Percentiles rank a stretch among this genome's conserved stretches.
phyloP scores from a whole-genome alignment of 1,140 invertebrate genomes.

The Plodia interpunctella region DNA sequence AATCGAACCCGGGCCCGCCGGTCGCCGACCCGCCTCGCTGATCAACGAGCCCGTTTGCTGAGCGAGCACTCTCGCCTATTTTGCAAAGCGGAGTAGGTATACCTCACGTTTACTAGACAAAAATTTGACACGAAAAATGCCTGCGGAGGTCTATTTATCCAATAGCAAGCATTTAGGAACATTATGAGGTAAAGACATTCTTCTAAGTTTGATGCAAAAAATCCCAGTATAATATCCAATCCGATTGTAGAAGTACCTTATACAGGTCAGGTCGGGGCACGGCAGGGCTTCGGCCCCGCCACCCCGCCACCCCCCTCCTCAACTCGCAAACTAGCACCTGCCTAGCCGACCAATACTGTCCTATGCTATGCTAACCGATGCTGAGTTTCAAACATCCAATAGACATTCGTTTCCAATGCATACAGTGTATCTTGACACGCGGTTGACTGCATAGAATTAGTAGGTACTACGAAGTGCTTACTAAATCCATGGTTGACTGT shows the following conservation, averaged over 20 bases:
- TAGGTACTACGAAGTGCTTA: too few species aligned
- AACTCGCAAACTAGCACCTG: neutral
- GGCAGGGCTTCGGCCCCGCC: neutral
- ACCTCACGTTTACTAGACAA: too few species aligned
- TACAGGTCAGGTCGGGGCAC: constrained; percentile 1
- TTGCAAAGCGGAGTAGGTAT: neutral
- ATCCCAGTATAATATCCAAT: too few species aligned
- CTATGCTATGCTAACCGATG: neutral
- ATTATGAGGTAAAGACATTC: neutral
- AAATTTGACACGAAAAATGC: too few species aligned
- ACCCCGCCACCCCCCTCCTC: neutral
- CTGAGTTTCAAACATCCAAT: too few species aligned
- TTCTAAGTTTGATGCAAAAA: neutral
- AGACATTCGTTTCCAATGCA: too few species aligned
- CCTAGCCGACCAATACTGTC: too few species aligned
- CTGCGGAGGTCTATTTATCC: too few species aligned
- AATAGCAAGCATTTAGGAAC: too few species aligned
- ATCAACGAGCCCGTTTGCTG: neutral
- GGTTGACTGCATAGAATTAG: too few species aligned
- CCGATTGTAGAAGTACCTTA: neutral
- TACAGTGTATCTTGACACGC: too few species aligned
- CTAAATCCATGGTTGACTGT: too few species aligned
- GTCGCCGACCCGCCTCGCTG: neutral
- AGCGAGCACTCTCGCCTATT: neutral
- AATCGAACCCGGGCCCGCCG: constrained; percentile 1